These are phyloP conservation scores for Melieria picta DNA, from an alignment of 2,888 invertebrate genomes.

Conservation along the genomic window DNA sequence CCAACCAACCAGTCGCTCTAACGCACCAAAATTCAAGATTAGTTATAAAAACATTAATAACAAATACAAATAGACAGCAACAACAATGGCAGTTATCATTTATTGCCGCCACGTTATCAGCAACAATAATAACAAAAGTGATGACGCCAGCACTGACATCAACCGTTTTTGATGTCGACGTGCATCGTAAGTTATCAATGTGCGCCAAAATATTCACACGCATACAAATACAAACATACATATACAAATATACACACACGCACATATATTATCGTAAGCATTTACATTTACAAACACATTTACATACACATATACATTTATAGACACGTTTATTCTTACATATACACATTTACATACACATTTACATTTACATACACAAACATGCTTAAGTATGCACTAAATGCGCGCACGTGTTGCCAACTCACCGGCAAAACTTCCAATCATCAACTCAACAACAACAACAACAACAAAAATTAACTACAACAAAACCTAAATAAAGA, in stretches of 20 bases:
- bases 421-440: not conserved
- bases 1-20: no score
- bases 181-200: not conserved
- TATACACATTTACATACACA: conserved; percentile 1
- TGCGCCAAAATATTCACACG: not conserved
- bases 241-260: no score
- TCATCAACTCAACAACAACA: not conserved
- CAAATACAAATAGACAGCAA: no score
- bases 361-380: not conserved
- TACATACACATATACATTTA: not conserved
- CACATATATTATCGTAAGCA: conserved; percentile 24
- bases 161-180: not conserved
- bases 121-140: no score
- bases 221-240: not conserved
- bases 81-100: no score
- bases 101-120: no score
- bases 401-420: no score
- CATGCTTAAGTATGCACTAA: not conserved
- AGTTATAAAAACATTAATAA: no score
- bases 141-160: no score
- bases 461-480: not conserved
- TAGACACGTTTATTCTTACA: not conserved
- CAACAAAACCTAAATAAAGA: no score
- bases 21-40: no score
- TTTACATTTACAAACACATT: not conserved